phyloP scores from a whole-genome alignment of 2,888 invertebrate species.

The Pollenia angustigena region DNA sequence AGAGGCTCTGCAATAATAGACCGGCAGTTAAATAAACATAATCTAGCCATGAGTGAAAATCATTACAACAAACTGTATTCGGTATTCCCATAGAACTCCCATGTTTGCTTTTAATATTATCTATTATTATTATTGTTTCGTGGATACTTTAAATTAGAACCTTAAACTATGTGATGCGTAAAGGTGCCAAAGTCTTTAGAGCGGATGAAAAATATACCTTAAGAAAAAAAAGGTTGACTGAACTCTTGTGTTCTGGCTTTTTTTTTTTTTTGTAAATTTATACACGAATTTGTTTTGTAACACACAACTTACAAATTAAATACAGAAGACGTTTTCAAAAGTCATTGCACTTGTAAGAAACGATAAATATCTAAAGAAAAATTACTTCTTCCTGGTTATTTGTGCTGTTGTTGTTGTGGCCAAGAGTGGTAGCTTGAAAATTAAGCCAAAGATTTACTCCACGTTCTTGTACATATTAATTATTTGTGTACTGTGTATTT shows the following conservation, averaged over 20 bases:
- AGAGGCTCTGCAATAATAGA: background rate
- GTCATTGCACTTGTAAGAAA: constrained; percentile 71
- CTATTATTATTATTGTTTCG: constrained; percentile 16
- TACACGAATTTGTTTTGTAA: constrained; percentile 57
- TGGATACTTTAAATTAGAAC: constrained; percentile 72
- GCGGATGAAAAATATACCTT: constrained; percentile 39
- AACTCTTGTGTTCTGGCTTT: constrained; percentile 45
- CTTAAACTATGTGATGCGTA: constrained; percentile 79
- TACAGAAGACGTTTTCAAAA: constrained; percentile 45
- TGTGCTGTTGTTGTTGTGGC: constrained; percentile 27
- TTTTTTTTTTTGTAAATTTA: constrained; percentile 5
- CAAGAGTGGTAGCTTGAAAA: constrained; percentile 24
- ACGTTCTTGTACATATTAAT: constrained; percentile 38
- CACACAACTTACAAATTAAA: constrained; percentile 19
- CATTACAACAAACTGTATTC: constrained; percentile 1
- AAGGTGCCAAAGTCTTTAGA: constrained; percentile 79
- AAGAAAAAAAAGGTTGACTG: constrained; percentile 56
- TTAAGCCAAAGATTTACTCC: constrained; percentile 13
- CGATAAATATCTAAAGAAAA: constrained; percentile 64
- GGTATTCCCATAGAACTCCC: background rate
- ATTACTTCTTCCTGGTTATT: constrained; percentile 55
- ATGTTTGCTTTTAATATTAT: constrained; percentile 15
- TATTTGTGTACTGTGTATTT: constrained; percentile 36
- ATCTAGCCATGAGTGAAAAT: background rate
- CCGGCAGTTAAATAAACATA: constrained; percentile 48